Evolutionary conservation across 2,888 invertebrate genomes (phyloP).

Genomic region (Ptilodon capucinus): DNA sequence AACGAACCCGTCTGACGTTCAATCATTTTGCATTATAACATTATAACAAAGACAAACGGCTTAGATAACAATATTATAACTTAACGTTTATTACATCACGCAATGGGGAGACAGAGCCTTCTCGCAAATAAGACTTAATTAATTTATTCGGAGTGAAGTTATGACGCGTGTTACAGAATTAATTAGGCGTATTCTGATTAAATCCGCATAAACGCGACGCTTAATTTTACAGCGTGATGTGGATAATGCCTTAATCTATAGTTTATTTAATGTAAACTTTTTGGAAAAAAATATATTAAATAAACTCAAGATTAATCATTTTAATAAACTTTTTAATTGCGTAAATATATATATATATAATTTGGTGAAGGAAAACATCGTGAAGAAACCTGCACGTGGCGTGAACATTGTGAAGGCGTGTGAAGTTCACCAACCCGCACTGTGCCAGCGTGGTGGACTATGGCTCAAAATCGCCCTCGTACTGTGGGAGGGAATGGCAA

Average conservation of each 20-base stretch:
- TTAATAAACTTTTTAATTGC: too few species aligned
- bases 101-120: slow-evolving; percentile 48
- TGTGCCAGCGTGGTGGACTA: too few species aligned
- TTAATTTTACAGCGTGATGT: slow-evolving; percentile 26
- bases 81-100: slow-evolving; percentile 40
- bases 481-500: too few species aligned
- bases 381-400: too few species aligned
- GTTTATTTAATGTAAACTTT: slow-evolving; percentile 19
- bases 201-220: slow-evolving; percentile 43
- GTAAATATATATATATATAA: too few species aligned
- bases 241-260: slow-evolving; percentile 33
- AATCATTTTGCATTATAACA: slow-evolving; percentile 9
- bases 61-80: slow-evolving; percentile 36
- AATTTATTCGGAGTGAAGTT: slow-evolving; percentile 69
- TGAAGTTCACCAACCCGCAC: too few species aligned
- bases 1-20: slow-evolving; percentile 2
- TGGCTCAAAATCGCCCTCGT: too few species aligned
- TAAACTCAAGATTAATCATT: too few species aligned
- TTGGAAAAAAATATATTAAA: too few species aligned
- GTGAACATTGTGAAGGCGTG: too few species aligned
- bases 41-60: slow-evolving; percentile 27
- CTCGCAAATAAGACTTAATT: slow-evolving; percentile 62
- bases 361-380: too few species aligned
- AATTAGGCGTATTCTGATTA: slow-evolving; percentile 63
- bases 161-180: slow-evolving; percentile 70